Evolutionary conservation across 2,797 vertebrate genomes (phyloP), one percentile per base, ranked within the genome.

Genomic region (Anas bahamensis): DNA sequence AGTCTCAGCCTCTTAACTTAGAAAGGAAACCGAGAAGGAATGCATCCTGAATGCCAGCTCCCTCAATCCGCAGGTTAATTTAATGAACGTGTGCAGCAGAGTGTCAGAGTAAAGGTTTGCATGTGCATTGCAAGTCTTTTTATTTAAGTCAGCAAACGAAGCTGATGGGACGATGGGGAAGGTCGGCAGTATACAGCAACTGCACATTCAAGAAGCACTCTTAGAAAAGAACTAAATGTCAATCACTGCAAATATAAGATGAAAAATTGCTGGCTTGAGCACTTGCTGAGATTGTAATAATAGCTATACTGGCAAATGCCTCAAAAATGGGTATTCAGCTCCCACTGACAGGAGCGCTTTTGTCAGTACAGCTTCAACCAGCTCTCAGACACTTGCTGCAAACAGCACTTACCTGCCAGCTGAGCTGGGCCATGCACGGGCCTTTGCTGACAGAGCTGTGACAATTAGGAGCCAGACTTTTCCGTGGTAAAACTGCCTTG

Each of bases 51-150:
- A 81, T 59, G 46, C 39, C 72, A 83, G 50, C 14, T 55, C 1
- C 5, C 55, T 71, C 65, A 18, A 61, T 74, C 23, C 41, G 16
- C 0, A 4, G 39, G 55, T 69, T 87, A 13, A 46, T 48, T 55
- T 39, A 52, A 74, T 1, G 3, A 4, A 44, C 10, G 23, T 0
- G 0, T 13, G 33, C n/a, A 88, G 24, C 39, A 64, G 56, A n/a
- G 65, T 31, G 69, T 33, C 52, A 72, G 2, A 65, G 17, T 18
- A 26, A 88, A 77, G 24, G 14, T 59, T 52, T 61, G 44, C 24
- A 39, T 11, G 12, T 15, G 33, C 18, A 72, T 70, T 42, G 53
- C 63, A 69, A 5, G 2, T 28, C 18, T 71, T 56, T 52, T 53
- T 11, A 46, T 69, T 80, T 74, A 88, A 81, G 10, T 18, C 52